Percentiles rank a stretch among this genome's conserved stretches.
phyloP scores from a whole-genome alignment of 2,888 invertebrate genomes.

The Macrophya alboannulata region DNA sequence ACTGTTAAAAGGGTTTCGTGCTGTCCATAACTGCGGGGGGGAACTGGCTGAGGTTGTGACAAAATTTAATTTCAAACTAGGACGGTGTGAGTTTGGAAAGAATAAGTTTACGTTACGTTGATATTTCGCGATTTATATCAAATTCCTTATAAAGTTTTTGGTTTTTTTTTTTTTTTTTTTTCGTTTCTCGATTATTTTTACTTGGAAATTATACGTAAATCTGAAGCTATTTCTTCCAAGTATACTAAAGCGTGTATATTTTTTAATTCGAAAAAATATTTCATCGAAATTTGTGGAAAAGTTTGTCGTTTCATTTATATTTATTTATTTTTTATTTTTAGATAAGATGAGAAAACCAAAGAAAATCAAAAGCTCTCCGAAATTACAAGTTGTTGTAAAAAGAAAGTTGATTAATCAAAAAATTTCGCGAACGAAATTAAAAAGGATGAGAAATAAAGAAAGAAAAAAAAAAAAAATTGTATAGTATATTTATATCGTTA shows the following conservation, averaged over 20 bases:
- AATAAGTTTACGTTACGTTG: background rate
- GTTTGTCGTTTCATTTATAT: background rate
- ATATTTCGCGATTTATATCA: background rate
- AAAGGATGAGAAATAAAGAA: too few species aligned
- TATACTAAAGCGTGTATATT: background rate
- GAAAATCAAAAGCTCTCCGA: background rate
- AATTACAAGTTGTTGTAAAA: background rate
- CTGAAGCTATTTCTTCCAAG: background rate
- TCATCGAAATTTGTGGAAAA: background rate
- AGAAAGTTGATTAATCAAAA: background rate
- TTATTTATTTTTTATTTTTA: too few species aligned
- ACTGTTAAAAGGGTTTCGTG: constrained; percentile 2
- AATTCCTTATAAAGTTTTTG: background rate
- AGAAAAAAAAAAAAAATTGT: background rate
- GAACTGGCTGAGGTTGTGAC: background rate
- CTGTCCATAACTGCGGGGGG: background rate
- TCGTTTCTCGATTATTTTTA: background rate
- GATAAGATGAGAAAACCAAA: too few species aligned
- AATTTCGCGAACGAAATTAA: background rate
- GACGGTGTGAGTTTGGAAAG: background rate
- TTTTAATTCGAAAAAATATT: background rate
- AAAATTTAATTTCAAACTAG: background rate
- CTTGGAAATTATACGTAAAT: background rate
- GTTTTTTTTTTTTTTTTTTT: background rate
- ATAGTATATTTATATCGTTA: background rate